A percentile compares a stretch with the other conserved stretches of the same genome.
Evolutionary conservation across 2,888 invertebrate genomes (phyloP).

Genomic region (Apamea sordens): DNA sequence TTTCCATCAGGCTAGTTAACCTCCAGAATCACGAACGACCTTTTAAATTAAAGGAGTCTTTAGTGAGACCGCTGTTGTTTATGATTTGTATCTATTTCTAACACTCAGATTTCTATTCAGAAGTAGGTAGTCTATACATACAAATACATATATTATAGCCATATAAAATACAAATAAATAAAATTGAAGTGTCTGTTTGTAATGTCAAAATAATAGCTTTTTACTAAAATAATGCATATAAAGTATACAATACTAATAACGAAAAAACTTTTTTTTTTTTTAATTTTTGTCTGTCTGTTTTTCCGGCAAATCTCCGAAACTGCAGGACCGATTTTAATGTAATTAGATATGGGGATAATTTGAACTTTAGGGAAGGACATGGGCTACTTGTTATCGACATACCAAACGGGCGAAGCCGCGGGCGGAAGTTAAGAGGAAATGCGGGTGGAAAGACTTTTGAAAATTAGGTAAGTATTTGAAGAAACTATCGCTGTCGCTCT

Average conservation of each 20-base stretch:
- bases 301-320: neutral
- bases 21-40: slow-evolving; percentile 57
- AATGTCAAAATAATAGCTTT: neutral
- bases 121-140: neutral
- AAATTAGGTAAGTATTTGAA: no score
- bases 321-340: neutral
- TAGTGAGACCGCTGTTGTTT: slow-evolving; percentile 16
- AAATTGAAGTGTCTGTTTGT: neutral
- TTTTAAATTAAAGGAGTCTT: slow-evolving; percentile 46
- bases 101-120: slow-evolving; percentile 4
- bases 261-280: no score
- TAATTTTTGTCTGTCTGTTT: neutral
- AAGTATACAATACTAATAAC: no score
- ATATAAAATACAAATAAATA: neutral
- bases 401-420: no score
- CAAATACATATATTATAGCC: neutral
- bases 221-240: neutral
- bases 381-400: neutral
- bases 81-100: slow-evolving; percentile 20
- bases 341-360: neutral
- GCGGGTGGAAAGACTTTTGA: no score
- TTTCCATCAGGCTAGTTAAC: slow-evolving; percentile 52
- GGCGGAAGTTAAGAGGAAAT: no score
- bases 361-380: neutral
- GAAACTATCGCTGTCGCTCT: no score